These are phyloP conservation scores for Phoeniculus purpureus DNA, from an alignment of 2,797 vertebrate genomes.

Conservation along the genomic window DNA sequence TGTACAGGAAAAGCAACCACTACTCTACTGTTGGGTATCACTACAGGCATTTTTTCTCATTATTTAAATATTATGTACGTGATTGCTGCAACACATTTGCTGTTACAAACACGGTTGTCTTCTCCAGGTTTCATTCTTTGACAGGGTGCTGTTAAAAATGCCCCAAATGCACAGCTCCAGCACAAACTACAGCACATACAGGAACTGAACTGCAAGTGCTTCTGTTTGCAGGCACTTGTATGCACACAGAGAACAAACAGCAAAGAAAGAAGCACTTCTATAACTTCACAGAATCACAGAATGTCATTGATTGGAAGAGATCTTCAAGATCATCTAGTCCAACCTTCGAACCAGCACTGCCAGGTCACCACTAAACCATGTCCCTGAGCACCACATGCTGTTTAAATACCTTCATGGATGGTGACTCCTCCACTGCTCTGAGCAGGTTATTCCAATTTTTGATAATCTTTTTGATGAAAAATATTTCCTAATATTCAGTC, in stretches of 20 bases:
- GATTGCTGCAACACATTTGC: not conserved
- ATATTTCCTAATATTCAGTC: no score
- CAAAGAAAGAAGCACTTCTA: not conserved
- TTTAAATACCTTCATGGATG: no score
- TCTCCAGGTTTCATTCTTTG: not conserved
- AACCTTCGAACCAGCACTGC: no score
- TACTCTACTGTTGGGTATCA: not conserved
- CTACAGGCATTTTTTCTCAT: not conserved
- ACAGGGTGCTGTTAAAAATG: not conserved
- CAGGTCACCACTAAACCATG: no score
- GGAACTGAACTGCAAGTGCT: not conserved
- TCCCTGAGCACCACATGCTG: no score
- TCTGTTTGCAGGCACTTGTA: fast-evolving
- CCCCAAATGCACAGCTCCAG: not conserved
- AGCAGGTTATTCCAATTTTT: no score
- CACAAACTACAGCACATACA: not conserved
- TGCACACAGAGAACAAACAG: not conserved
- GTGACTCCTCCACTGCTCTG: no score
- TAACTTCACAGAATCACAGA: not conserved
- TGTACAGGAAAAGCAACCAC: not conserved
- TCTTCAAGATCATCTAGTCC: no score
- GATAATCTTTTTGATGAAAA: no score
- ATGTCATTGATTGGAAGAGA: no score
- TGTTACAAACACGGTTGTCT: not conserved
- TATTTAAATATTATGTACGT: not conserved